Conservation (phyloP, 1,140 invertebrate genomes). For the Protaetia brevitarsis region DNA sequence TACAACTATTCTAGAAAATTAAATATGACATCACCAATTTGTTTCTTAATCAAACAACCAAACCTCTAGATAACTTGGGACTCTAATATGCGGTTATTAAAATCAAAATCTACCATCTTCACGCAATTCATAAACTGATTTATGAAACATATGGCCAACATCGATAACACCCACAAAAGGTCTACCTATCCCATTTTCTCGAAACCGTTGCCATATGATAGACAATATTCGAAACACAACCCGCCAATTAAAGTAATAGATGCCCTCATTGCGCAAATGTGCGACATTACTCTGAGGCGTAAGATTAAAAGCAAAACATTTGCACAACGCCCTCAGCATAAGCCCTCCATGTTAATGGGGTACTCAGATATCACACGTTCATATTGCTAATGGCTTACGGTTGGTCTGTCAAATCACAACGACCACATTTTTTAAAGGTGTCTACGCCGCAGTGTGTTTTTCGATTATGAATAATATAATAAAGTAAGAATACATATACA, state of each 20-base stretch:
- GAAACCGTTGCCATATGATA: not conserved
- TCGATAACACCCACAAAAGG: not conserved
- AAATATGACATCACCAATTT: not conserved
- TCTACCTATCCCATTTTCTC: no score
- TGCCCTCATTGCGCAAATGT: not conserved
- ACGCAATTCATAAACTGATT: no score
- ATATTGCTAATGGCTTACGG: not conserved
- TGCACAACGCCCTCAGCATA: not conserved
- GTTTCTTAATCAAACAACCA: no score
- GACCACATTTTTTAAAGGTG: not conserved
- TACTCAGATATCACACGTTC: not conserved
- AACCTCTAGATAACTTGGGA: no score
- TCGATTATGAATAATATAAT: no score
- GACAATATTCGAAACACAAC: not conserved
- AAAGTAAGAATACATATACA: no score
- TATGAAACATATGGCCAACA: not conserved
- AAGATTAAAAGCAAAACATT: conserved; percentile 1
- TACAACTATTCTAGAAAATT: no score
- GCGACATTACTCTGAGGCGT: not conserved
- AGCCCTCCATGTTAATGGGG: not conserved
- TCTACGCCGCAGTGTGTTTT: no score
- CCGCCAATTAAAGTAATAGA: not conserved
- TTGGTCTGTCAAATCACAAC: not conserved
- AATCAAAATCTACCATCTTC: no score
- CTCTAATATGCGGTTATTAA: no score